Base-by-base conservation (phyloP, 2,113 vertebrate species). In the Gymnogyps californianus region DNA sequence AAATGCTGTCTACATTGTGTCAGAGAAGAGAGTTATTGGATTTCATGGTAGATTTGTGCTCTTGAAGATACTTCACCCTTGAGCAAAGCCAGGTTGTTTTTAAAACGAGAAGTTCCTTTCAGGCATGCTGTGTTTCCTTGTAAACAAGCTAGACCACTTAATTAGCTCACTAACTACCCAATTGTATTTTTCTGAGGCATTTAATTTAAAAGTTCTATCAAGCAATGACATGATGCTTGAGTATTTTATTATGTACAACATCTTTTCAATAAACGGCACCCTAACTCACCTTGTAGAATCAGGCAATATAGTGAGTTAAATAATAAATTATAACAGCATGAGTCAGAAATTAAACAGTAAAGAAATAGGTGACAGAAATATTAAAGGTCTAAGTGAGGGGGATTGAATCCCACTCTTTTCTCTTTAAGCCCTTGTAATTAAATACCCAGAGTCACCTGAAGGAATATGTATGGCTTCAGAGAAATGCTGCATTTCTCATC, bases 61-160 rank as follows among this genome's bases (percentile, higher is more conserved):
- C 76, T 61, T 77, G 28, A 93, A 96, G 40, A 70, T 76, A 87
- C 49, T 77, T 92, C 25, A 93, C 89, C 72, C 94, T 78, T 74
- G 82, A 78, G 92, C 24, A 95, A 96, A 97, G 40, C 13, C 69
- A 92, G 31, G 15, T 51, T 94, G 75, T 95, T 89, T 97, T 97
- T 93, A 78, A 93, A 95, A 77, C 40, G 49, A 95, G 42, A 76
- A 77, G 9, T 42, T 95, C 79, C 69, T 98, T 82, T 78, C 54
- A 80, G 78, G 47, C 49, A n/a, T 61, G 22, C 28, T 67, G 16
- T 83, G 31, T 77, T 96, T 94, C 55, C 44, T 54, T 88, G 95
- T 94, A 95, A 96, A 94, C 71, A 93, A 84, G 49, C 31, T 80
- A 58, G 49, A 58, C 24, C 52, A 77, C 62, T 93, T 94, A 82